Conservation (phyloP, 2,888 invertebrate genomes). For the Scelioninae gen. 2 region DNA sequence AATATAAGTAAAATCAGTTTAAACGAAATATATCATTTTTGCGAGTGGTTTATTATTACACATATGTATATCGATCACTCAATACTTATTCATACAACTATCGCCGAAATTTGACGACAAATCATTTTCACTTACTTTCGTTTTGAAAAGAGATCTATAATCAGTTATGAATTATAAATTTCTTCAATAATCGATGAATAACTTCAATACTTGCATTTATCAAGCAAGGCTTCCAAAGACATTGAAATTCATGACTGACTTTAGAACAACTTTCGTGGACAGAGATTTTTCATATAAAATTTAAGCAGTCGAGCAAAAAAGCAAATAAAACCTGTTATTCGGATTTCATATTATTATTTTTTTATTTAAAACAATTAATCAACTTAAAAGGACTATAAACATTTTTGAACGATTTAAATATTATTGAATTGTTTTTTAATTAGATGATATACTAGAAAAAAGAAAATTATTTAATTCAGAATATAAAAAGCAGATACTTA, state of each 20-base stretch:
- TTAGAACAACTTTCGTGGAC: constrained; percentile 46
- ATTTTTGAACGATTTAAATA: no score
- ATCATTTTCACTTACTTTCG: constrained; percentile 27
- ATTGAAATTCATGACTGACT: constrained; percentile 43
- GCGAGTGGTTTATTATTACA: constrained; percentile 34
- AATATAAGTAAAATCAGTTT: constrained; percentile 36
- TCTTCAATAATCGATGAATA: constrained; percentile 46
- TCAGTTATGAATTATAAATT: constrained; percentile 26
- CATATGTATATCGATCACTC: constrained; percentile 33
- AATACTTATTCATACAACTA: constrained; percentile 38
- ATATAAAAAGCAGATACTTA: no score
- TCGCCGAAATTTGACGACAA: constrained; percentile 8
- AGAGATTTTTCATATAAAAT: constrained; percentile 47
- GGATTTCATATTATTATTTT: constrained; percentile 18
- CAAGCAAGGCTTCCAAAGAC: constrained; percentile 69
- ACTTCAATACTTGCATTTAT: constrained; percentile 63
- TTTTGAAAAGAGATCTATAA: constrained; percentile 25
- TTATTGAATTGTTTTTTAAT: no score
- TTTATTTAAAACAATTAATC: no score
- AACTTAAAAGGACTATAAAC: no score
- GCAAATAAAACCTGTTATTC: constrained; percentile 36
- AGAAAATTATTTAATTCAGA: no score
- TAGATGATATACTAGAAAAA: no score
- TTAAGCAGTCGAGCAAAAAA: constrained; percentile 47
- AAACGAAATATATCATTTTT: constrained; percentile 41